Evolutionary conservation across 1,140 invertebrate genomes (phyloP).

Genomic region (Drosophila tristis): DNA sequence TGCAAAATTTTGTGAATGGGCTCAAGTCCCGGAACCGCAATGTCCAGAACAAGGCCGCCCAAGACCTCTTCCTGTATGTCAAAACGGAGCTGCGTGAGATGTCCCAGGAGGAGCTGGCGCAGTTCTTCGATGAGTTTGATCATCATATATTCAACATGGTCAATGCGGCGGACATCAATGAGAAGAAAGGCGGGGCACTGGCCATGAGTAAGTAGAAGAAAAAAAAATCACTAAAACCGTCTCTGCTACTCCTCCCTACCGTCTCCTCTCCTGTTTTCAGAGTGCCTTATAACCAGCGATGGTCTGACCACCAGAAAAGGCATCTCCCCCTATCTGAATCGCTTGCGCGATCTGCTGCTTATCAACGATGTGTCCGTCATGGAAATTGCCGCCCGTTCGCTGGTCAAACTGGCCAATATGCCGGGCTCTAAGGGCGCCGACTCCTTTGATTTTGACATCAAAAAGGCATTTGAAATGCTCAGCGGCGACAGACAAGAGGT

Average conservation of each 20-base stretch:
- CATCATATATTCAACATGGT: constrained; percentile 98
- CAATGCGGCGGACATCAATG: constrained; percentile 95
- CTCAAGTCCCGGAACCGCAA: constrained; percentile 96
- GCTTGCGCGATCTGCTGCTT: constrained; percentile 94
- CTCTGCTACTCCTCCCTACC: background rate
- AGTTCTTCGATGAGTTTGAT: constrained; percentile 97
- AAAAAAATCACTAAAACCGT: constrained; percentile 1
- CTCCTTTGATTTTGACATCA: constrained; percentile 98
- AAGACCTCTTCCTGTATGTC: constrained; percentile 95
- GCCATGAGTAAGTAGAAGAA: constrained; percentile 91
- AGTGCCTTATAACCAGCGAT: constrained; percentile 96
- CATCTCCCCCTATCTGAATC: constrained; percentile 96
- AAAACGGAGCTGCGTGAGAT: constrained; percentile 96
- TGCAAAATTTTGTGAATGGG: constrained; percentile 92
- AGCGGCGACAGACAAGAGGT: constrained; percentile 94
- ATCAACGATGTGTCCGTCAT: constrained; percentile 96
- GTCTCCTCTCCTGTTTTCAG: constrained; percentile 84
- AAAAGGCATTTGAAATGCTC: constrained; percentile 97
- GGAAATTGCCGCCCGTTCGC: constrained; percentile 97
- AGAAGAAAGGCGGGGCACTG: constrained; percentile 97
- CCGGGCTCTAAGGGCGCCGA: constrained; percentile 97
- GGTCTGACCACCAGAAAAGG: constrained; percentile 95
- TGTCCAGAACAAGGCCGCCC: constrained; percentile 91
- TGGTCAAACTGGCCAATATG: constrained; percentile 95
- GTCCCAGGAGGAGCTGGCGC: constrained; percentile 94